Evolutionary conservation across 2,797 vertebrate genomes (phyloP).

Genomic region (Ctenopoma kingsleyae): DNA sequence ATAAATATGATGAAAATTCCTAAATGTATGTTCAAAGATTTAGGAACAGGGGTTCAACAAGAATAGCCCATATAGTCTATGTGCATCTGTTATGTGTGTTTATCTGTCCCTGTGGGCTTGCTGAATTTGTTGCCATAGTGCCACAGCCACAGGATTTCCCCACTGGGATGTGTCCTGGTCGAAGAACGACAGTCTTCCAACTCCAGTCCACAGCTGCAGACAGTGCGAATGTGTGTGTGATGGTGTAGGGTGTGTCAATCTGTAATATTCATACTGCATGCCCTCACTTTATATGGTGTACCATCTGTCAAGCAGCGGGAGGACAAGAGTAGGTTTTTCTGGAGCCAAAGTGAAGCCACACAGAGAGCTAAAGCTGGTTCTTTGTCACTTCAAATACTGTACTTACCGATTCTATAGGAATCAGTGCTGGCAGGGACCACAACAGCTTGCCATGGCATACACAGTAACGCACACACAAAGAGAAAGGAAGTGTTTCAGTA

Average conservation of each 20-base stretch:
- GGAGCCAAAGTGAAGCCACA: slow-evolving; percentile 31
- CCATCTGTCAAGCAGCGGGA: slow-evolving; percentile 62
- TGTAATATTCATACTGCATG: slow-evolving; percentile 45
- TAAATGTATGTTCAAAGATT: no score
- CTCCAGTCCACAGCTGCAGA: slow-evolving; percentile 46
- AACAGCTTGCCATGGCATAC: slow-evolving; percentile 31
- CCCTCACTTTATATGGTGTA: slow-evolving; percentile 56
- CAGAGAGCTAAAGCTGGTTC: slow-evolving; percentile 49
- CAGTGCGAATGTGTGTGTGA: slow-evolving; percentile 21
- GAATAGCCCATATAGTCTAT: neutral
- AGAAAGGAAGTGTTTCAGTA: slow-evolving; percentile 42
- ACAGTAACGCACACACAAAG: slow-evolving; percentile 18
- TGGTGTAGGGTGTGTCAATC: slow-evolving; percentile 52
- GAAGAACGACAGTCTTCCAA: slow-evolving; percentile 29
- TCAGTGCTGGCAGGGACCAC: slow-evolving; percentile 41
- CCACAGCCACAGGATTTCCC: slow-evolving; percentile 40
- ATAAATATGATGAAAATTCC: no score
- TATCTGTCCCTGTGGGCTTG: neutral
- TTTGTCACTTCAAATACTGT: slow-evolving; percentile 63
- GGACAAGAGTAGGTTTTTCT: slow-evolving; percentile 30
- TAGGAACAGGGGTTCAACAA: neutral
- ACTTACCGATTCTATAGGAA: slow-evolving; percentile 52
- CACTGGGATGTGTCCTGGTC: slow-evolving; percentile 12
- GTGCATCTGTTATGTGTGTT: slow-evolving; percentile 18
- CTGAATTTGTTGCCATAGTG: slow-evolving; percentile 44